Evolutionary conservation across 35 echinoderm and acorn worm species (phyloP), one percentile per base, ranked within the genome.

Genomic region (Strongylocentrotus purpuratus): DNA sequence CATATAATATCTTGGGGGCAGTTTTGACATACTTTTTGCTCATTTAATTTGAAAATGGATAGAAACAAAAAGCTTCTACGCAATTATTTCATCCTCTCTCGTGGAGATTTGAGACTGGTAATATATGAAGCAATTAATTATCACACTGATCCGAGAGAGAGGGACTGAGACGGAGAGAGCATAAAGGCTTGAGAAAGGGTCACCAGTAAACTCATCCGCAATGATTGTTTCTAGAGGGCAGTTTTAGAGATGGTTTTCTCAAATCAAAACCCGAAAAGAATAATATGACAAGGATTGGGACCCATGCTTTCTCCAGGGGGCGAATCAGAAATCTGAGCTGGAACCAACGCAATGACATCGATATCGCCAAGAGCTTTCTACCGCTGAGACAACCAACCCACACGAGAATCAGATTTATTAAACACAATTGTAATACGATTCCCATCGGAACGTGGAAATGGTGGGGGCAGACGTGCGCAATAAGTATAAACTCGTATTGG

Each of bases 211-310:
- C 65, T n/a, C 65, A 78, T 78, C 65, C 65, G 20, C 20, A 18
- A 78, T 78, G 65, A 78, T 78, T 78, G 65, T 78, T 78, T 78
- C 65, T n/a, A 78, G 65, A 78, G 65, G 65, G 65, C 65, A 78
- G 65, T 78, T 78, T 78, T 28, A 78, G 65, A 78, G 65, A 78
- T 78, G 65, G 65, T 78, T 28, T 78, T 78, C 65, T 78, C 65
- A 78, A 28, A 78, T 78, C 65, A 78, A 78, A n/a, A 78, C 65
- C 65, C n/a, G 28, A 78, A 78, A 78, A n/a, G 65, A 78, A 78
- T 78, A 78, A n/a, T 78, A 78, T 78, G 65, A 78, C 65, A 78
- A n/a, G 65, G 65, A 78, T 78, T 78, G 65, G 65, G 22, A 78
- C 65, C 65, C 65, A 8, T 28, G 65, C 65, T 78, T 78, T 78